These are phyloP conservation scores for Orussus abietinus DNA, from an alignment of 1,140 invertebrate species.

Conservation along the genomic window DNA sequence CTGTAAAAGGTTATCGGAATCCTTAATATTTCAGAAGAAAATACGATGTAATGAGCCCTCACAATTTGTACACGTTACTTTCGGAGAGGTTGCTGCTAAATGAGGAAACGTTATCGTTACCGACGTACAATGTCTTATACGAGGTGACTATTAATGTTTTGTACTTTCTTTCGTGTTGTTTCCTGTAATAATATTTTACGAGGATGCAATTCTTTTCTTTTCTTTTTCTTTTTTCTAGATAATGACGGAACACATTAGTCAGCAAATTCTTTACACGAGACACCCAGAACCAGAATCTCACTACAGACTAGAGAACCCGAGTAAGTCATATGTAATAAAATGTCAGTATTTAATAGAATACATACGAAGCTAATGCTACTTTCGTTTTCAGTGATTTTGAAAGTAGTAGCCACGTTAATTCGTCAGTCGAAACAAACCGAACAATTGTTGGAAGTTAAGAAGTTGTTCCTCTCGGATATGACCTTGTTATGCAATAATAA, in stretches of 20 bases:
- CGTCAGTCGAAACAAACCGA: conserved; percentile 93
- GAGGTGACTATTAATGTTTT: conserved; percentile 61
- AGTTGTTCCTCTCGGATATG: conserved; percentile 95
- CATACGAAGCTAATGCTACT: no score
- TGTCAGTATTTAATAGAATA: conserved; percentile 9
- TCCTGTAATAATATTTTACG: neutral
- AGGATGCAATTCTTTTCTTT: conserved; percentile 8
- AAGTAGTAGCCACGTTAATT: conserved; percentile 96
- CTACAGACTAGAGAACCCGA: conserved; percentile 95
- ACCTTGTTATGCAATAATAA: conserved; percentile 96
- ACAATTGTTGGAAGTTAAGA: conserved; percentile 89
- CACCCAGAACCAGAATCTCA: conserved; percentile 93
- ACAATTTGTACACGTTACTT: conserved; percentile 95
- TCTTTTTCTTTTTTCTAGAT: conserved; percentile 58
- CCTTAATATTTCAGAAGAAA: conserved; percentile 72
- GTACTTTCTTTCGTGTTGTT: conserved; percentile 7
- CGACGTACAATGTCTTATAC: conserved; percentile 98
- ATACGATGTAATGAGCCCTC: conserved; percentile 96
- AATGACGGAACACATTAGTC: conserved; percentile 93
- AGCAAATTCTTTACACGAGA: conserved; percentile 87
- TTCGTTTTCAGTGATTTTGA: conserved; percentile 82
- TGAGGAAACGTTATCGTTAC: conserved; percentile 82
- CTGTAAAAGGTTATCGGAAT: conserved; percentile 1
- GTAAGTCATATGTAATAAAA: conserved; percentile 59
- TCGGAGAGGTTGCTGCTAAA: conserved; percentile 88